Conservation (phyloP, 2,113 vertebrate species). For the Cygnus atratus region DNA sequence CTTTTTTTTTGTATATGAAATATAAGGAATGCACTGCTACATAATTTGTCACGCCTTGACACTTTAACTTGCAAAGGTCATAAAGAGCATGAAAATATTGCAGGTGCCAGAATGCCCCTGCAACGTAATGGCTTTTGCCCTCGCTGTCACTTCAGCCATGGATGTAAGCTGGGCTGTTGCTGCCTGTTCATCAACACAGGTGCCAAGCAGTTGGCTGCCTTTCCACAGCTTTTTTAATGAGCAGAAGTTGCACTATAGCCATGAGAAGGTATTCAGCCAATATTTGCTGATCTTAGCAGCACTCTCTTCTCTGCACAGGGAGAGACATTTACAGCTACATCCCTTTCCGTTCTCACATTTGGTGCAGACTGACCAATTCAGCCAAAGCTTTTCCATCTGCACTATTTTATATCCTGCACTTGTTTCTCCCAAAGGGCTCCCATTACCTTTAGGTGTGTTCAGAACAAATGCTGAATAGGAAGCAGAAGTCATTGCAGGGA, state of each 20-base stretch:
- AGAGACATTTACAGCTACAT: not conserved
- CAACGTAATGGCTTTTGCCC: not conserved
- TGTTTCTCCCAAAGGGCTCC: not conserved
- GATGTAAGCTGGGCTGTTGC: not conserved
- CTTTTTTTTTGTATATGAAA: constrained; percentile 47
- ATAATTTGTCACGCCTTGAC: constrained; percentile 50
- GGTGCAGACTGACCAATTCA: not conserved
- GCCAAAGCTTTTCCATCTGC: not conserved
- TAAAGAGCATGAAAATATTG: not conserved
- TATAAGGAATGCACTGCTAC: constrained; percentile 60
- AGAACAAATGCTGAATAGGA: not conserved
- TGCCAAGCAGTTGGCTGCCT: not conserved
- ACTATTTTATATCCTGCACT: not conserved
- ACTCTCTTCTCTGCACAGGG: not conserved
- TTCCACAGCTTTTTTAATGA: not conserved
- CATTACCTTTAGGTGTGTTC: not conserved
- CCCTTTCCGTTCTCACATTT: not conserved
- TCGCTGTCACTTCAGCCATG: not conserved
- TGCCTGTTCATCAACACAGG: not conserved
- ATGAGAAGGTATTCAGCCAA: not conserved
- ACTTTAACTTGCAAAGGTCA: constrained; percentile 47
- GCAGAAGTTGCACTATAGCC: constrained; percentile 54
- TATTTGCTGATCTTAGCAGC: not conserved
- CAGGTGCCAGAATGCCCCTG: not conserved
- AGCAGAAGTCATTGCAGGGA: not conserved